Conservation (phyloP, 2,797 vertebrate genomes). For the Cuniculus paca region DNA sequence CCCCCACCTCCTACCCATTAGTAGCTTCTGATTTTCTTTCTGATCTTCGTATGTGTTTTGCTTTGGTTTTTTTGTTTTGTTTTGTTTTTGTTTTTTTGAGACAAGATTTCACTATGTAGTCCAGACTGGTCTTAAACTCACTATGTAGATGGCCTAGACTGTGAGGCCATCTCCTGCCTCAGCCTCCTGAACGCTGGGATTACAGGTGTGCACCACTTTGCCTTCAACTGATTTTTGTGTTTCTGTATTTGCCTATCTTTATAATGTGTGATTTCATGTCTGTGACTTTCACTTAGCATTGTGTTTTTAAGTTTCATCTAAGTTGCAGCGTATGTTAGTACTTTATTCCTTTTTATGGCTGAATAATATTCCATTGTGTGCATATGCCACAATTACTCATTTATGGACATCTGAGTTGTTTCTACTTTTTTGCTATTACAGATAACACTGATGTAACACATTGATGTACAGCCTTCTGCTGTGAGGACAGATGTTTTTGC, state of each 20-base stretch:
- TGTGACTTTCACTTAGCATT: background rate
- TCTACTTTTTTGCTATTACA: background rate
- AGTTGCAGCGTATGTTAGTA: background rate
- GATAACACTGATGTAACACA: background rate
- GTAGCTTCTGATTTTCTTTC: background rate
- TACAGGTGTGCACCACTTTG: background rate
- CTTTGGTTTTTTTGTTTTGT: too few relatives aligned
- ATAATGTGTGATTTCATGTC: background rate
- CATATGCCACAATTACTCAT: background rate
- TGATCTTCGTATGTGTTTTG: too few relatives aligned
- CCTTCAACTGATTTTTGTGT: background rate
- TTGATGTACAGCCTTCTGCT: background rate
- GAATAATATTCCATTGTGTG: background rate
- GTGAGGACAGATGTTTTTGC: background rate
- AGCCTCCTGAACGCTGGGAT: background rate
- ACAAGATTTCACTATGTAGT: background rate
- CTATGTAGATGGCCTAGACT: background rate
- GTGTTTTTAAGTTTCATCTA: background rate
- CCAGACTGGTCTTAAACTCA: background rate
- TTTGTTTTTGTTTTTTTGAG: background rate
- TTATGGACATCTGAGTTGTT: background rate
- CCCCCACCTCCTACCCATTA: background rate
- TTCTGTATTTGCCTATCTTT: background rate
- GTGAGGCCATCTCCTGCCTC: background rate
- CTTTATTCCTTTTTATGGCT: background rate